These are phyloP conservation scores for Leptopilina clavipes DNA, from an alignment of 1,140 invertebrate species.

Conservation along the genomic window DNA sequence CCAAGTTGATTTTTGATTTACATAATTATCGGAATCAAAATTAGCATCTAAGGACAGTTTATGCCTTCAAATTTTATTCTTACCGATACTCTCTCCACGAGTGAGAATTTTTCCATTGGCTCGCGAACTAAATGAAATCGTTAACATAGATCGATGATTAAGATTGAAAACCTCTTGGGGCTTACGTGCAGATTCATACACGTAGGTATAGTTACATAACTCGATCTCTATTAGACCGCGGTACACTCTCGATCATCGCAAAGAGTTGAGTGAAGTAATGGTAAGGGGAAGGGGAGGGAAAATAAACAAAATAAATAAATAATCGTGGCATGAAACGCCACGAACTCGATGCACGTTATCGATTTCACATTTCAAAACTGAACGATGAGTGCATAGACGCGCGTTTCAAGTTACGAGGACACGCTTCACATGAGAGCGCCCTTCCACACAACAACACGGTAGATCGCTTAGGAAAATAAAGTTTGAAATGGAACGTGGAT, in stretches of 20 bases:
- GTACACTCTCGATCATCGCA: slow-evolving; percentile 9
- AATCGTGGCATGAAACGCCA: slow-evolving; percentile 25
- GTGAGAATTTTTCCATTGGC: not conserved
- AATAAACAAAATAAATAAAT: slow-evolving; percentile 27
- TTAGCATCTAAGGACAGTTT: not conserved
- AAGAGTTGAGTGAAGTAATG: no score
- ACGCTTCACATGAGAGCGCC: slow-evolving; percentile 24
- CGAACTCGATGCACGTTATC: slow-evolving; percentile 33
- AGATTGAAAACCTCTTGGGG: not conserved
- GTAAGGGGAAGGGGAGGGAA: not conserved
- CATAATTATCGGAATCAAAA: no score
- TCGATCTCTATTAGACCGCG: slow-evolving; percentile 7
- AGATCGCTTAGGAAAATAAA: slow-evolving; percentile 26
- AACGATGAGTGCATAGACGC: slow-evolving; percentile 29
- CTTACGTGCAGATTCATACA: not conserved
- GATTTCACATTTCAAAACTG: slow-evolving; percentile 28
- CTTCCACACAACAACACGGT: slow-evolving; percentile 21
- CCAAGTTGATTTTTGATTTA: no score
- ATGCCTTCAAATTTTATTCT: not conserved
- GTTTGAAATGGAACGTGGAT: slow-evolving; percentile 10
- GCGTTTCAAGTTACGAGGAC: slow-evolving; percentile 13
- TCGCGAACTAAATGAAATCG: slow-evolving; percentile 18
- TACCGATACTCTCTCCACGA: not conserved
- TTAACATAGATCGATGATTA: slow-evolving; percentile 24
- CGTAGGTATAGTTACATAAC: not conserved